Evolutionary conservation across 2,797 vertebrate species (phyloP).

Genomic region (Sebastes cheni): DNA sequence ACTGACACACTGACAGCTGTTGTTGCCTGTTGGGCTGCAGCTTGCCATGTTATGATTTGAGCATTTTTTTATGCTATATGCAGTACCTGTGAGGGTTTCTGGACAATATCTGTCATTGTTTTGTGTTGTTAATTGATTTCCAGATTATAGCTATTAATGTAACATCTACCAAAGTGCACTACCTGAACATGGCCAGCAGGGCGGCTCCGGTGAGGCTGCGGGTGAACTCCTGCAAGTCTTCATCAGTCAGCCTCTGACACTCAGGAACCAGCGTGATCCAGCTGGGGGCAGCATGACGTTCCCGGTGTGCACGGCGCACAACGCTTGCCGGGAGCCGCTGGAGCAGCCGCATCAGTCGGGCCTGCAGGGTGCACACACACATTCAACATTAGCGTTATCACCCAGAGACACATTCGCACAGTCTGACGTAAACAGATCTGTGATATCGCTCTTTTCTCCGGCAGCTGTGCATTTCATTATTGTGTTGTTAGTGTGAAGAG

Average conservation of each 20-base stretch:
- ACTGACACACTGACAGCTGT: no score
- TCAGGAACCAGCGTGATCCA: slow-evolving; percentile 93
- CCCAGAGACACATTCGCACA: slow-evolving; percentile 21
- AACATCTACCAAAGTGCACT: neutral
- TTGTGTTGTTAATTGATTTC: neutral
- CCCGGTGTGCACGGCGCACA: slow-evolving; percentile 92
- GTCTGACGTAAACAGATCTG: slow-evolving; percentile 39
- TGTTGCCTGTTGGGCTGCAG: no score
- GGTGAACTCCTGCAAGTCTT: slow-evolving; percentile 93
- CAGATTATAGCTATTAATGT: neutral
- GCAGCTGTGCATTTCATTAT: slow-evolving; percentile 56
- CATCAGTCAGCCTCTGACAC: slow-evolving; percentile 89
- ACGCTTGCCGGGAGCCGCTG: slow-evolving; percentile 92
- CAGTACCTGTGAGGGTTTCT: no score
- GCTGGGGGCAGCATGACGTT: slow-evolving; percentile 88
- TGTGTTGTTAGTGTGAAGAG: slow-evolving; percentile 28
- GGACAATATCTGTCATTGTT: no score
- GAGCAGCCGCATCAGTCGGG: slow-evolving; percentile 95
- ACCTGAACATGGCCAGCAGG: slow-evolving; percentile 95
- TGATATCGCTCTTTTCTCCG: slow-evolving; percentile 38
- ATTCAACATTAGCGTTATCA: slow-evolving; percentile 23
- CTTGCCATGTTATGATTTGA: no score
- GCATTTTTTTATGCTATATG: no score
- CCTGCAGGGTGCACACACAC: slow-evolving; percentile 71
- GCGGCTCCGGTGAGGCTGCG: slow-evolving; percentile 92